These are phyloP conservation scores for Pipistrellus pipistrellus DNA, from an alignment of 2,797 vertebrate genomes.

Conservation along the genomic window DNA sequence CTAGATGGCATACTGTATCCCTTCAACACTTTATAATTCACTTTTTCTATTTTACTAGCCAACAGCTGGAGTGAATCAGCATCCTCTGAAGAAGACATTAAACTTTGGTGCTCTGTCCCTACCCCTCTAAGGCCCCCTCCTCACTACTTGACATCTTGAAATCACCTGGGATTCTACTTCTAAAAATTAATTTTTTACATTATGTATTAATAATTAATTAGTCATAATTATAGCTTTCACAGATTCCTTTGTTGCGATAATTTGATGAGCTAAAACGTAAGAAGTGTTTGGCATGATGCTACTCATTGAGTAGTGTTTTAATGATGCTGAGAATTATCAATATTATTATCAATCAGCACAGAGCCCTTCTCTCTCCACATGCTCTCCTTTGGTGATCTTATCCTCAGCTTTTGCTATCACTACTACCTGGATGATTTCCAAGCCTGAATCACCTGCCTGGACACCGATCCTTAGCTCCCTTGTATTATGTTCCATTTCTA, in stretches of 20 bases:
- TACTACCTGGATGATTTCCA: neutral
- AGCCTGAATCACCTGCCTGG: neutral
- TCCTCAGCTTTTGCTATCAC: neutral
- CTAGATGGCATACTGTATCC: neutral
- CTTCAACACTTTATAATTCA: neutral
- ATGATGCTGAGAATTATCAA: neutral
- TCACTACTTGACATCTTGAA: conserved; percentile 25
- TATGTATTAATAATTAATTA: conserved; percentile 52
- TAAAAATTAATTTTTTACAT: conserved; percentile 24
- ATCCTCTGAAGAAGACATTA: conserved; percentile 19
- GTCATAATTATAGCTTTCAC: neutral
- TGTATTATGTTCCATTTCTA: conserved; percentile 39
- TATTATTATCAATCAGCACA: neutral
- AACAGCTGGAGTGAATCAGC: neutral
- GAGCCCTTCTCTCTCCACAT: neutral
- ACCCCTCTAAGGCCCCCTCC: neutral
- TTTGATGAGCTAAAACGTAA: neutral
- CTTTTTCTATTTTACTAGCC: conserved; percentile 36
- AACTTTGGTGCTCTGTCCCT: neutral
- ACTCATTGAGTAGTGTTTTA: neutral
- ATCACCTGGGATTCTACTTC: conserved; percentile 49
- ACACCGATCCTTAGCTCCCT: neutral
- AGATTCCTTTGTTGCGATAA: conserved; percentile 34
- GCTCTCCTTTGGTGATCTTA: neutral
- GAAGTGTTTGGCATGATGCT: neutral